Base-by-base conservation (phyloP, 2,797 vertebrate species). In the Eidolon dupreanum region DNA sequence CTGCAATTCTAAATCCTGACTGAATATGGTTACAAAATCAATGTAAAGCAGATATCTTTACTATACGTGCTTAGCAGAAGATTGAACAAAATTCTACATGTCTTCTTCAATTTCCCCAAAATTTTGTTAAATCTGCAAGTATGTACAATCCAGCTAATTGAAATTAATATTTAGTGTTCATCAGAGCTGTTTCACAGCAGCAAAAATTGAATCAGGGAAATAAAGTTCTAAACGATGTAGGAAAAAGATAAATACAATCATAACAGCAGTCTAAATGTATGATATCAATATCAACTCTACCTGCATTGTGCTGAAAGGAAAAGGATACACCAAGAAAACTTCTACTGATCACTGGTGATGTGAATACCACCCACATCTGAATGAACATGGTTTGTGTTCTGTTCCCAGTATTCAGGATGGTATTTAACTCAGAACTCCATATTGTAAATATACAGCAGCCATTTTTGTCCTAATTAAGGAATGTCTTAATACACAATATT, bases 401-500 rank as follows among this genome's bases (percentile, higher is more conserved):
- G 99, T 99, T 99, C 99, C 99, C 99, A 98, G 98, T 98, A 98
- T 97, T 97, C 98, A 98, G 92, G 97, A 96, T 97, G 98, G 98
- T 97, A 97, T 95, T 97, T 97, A 98, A 98, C 96, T 98, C 98
- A 98, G 97, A 99, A 99, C 97, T 98, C 95, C 99, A 97, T 98
- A 99, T 99, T 99, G 98, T 98, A 98, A 98, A 98, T 98, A 99
- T 99, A 99, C 99, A 99, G 99, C 99, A 99, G 99, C 99, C 99
- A 98, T 98, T 99, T 99, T 98, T 99, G 99, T 99, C 99, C 99
- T 99, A 99, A 98, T 99, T 98, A 98, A 99, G 99, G 99, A 99
- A 99, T 99, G 99, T 99, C 99, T 99, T 99, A 99, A 99, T 99
- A 99, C 98, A 99, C 98, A 99, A 99, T 98, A 98, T 98, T 98